Base-by-base conservation (phyloP, 2,797 vertebrate species). In the Poecilia wingei region DNA sequence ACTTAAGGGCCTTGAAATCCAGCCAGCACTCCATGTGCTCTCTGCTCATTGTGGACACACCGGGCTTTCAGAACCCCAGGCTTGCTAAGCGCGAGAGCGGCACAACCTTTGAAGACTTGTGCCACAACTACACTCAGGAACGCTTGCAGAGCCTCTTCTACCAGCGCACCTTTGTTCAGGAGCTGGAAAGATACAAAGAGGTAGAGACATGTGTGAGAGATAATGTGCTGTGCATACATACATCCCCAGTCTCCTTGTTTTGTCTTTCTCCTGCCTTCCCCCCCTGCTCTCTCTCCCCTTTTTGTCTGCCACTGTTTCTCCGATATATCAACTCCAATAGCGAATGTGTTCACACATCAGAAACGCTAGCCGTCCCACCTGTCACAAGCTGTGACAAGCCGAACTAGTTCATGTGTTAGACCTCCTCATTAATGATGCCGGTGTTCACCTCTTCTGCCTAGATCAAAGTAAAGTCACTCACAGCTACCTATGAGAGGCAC, bases 121-220 rank as follows among this genome's bases (percentile, higher is more conserved):
- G 97, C 90, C 98, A 99, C 89, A 99, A 99, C 95, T 99, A 99
- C 0, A 90, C 97, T 74, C 98, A 99, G 85, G 98, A 99, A 74
- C 96, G 98, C 22, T 95, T 99, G 87, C 98, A 99, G 94, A 94
- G 93, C 0, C 97, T 99, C 22, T 99, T 98, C 91, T 97, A 99
- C 10, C 97, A 99, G 84, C 96, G 96, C 59, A 97, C 97, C 72
- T 98, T 98, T 1, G 91, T 97, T 59, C 97, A 96, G 45, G 98
- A 99, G 95, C 86, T 99, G 93, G 98, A 99, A 86, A 92, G 97
- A 85, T 98, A 98, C 95, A 99, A 98, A 94, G 98, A 99, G 96
- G 98, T 98, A 96, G 57, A 66, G 3, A 69, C 39, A 77, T 28
- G 9, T 28, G 9, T 13, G 68, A 71, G 66, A 43, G 28, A 57